Conservation (phyloP, 1,140 invertebrate genomes). For the Antheraea mylitta region DNA sequence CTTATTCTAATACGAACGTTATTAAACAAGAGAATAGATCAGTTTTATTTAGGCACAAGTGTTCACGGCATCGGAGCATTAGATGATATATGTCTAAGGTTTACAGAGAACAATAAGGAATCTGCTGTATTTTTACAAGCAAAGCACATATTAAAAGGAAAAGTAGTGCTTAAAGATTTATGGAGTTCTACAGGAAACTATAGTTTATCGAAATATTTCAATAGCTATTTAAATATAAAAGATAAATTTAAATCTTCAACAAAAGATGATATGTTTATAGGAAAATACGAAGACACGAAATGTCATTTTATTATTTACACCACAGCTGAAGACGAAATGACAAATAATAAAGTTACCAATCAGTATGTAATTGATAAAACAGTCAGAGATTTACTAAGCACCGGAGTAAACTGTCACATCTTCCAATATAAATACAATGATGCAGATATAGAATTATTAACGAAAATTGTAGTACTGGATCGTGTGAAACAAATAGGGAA, state of each 20-base stretch:
- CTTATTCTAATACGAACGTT: slow-evolving; percentile 20
- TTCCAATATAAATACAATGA: neutral
- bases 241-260: slow-evolving; percentile 8
- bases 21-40: slow-evolving; percentile 16
- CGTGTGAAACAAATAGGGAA: slow-evolving; percentile 10
- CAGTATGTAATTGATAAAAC: neutral
- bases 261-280: neutral
- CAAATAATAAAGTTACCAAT: neutral
- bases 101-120: slow-evolving; percentile 4
- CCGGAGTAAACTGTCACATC: neutral
- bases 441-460: neutral
- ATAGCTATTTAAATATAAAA: slow-evolving; percentile 19
- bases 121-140: slow-evolving; percentile 18
- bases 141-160: slow-evolving; percentile 16
- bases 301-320: slow-evolving; percentile 18
- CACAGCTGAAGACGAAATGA: slow-evolving; percentile 6
- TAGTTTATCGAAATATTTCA: slow-evolving; percentile 16
- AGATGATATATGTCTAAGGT: slow-evolving; percentile 18
- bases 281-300: neutral
- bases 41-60: slow-evolving; percentile 23
- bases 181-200: neutral
- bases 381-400: slow-evolving; percentile 13
- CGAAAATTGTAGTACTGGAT: slow-evolving; percentile 5
- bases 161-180: slow-evolving; percentile 9
- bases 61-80: slow-evolving; percentile 24